phyloP scores from a whole-genome alignment of 2,888 invertebrate species.

The Andrena chrysosceles region DNA sequence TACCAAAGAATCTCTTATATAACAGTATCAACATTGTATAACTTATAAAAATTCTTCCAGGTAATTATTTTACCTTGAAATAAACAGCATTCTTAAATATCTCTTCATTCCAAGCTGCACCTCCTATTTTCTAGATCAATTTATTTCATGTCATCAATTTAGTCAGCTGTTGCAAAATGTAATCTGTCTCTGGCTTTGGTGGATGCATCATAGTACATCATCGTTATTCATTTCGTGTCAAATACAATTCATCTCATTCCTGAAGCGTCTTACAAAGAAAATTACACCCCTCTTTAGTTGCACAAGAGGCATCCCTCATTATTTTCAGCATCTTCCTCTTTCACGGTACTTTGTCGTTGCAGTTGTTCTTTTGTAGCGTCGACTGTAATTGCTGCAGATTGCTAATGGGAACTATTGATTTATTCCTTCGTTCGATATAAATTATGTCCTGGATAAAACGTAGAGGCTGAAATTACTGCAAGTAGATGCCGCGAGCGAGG shows the following conservation, averaged over 20 bases:
- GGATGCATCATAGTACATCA: background rate
- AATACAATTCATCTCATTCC: background rate
- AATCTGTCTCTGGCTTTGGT: too few relatives aligned
- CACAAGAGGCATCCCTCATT: background rate
- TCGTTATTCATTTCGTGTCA: background rate
- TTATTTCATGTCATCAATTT: too few relatives aligned
- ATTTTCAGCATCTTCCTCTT: background rate
- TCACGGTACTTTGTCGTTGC: background rate
- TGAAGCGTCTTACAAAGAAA: background rate
- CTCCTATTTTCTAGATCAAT: too few relatives aligned
- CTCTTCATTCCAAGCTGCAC: too few relatives aligned
- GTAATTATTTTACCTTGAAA: too few relatives aligned
- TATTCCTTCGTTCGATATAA: background rate
- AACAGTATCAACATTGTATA: too few relatives aligned
- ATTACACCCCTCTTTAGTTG: background rate
- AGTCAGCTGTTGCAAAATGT: too few relatives aligned
- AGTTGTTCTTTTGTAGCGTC: constrained; percentile 4
- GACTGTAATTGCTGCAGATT: background rate
- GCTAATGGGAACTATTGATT: constrained; percentile 15
- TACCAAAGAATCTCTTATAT: too few relatives aligned
- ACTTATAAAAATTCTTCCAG: too few relatives aligned
- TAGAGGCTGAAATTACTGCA: background rate
- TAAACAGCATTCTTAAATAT: too few relatives aligned
- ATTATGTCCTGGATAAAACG: constrained; percentile 6
- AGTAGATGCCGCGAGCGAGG: background rate